A percentile compares a stretch with the other conserved stretches of the same genome.
phyloP scores from a whole-genome alignment of 2,888 invertebrate genomes.

The Cremastinae sp. region DNA sequence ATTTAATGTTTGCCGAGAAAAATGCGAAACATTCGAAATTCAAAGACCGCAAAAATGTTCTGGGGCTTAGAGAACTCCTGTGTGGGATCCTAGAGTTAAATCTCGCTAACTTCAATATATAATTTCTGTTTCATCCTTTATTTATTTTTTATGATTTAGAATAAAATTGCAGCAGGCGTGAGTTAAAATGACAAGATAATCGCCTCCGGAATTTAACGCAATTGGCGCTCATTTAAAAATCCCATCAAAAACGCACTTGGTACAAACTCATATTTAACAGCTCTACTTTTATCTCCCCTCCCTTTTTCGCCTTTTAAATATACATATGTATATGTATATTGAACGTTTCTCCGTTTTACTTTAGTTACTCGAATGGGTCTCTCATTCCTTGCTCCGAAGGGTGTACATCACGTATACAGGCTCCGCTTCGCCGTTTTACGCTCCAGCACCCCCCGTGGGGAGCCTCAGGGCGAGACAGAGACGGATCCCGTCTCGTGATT shows the following conservation, averaged over 20 bases:
- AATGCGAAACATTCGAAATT: too few relatives aligned
- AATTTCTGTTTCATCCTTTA: conserved; percentile 17
- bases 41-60: too few relatives aligned
- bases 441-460: conserved; percentile 57
- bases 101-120: neutral
- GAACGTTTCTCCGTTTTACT: conserved; percentile 54
- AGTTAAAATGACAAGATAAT: conserved; percentile 61
- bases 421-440: conserved; percentile 62
- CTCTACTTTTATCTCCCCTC: conserved; percentile 52
- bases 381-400: conserved; percentile 56
- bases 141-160: conserved; percentile 28
- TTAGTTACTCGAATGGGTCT: conserved; percentile 55
- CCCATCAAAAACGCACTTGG: conserved; percentile 74
- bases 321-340: conserved; percentile 28
- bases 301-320: conserved; percentile 26
- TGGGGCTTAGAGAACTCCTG: too few relatives aligned
- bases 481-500: conserved; percentile 72
- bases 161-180: conserved; percentile 54
- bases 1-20: too few relatives aligned
- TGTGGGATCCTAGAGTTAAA: too few relatives aligned
- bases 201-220: conserved; percentile 76
- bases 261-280: conserved; percentile 61
- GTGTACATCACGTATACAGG: conserved; percentile 16
- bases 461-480: conserved; percentile 65
- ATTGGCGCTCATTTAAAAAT: conserved; percentile 80